phyloP scores from a whole-genome alignment of 2,113 vertebrate genomes.

The Strigops habroptila region DNA sequence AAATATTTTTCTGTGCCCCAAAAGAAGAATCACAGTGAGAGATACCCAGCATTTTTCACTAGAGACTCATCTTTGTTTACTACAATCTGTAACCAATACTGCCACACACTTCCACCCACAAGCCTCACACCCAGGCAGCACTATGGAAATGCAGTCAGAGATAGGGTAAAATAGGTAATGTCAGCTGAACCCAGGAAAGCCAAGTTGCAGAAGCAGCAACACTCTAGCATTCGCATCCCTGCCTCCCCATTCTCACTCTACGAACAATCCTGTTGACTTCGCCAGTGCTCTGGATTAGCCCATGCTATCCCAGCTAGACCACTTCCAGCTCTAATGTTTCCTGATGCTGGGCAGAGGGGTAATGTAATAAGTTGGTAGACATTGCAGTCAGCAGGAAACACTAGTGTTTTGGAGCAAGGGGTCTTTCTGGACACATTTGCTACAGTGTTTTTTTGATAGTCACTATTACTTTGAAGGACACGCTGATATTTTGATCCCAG shows the following conservation, averaged over 20 bases:
- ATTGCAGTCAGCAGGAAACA: background rate
- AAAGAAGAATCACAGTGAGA: background rate
- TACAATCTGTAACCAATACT: rapidly evolving
- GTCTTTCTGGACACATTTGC: rapidly evolving
- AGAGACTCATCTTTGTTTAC: background rate
- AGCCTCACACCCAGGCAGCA: too few species aligned
- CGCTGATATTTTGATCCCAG: background rate
- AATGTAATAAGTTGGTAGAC: rapidly evolving
- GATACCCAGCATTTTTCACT: background rate
- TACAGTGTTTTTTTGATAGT: background rate
- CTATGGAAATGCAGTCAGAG: rapidly evolving
- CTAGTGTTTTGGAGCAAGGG: background rate
- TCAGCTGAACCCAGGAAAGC: background rate
- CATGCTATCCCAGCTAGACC: rapidly evolving
- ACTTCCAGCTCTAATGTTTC: rapidly evolving
- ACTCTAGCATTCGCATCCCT: background rate
- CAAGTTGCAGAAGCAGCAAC: background rate
- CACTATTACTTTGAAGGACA: background rate
- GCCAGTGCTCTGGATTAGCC: background rate
- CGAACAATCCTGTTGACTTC: background rate
- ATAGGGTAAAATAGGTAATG: rapidly evolving
- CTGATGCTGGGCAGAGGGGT: background rate
- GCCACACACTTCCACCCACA: too few species aligned
- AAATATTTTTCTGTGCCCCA: background rate
- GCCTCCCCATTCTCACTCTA: background rate